A percentile compares a stretch with the other conserved stretches of the same genome.
phyloP scores from a whole-genome alignment of 1,140 invertebrate species.

The Laodelphax striatellus region DNA sequence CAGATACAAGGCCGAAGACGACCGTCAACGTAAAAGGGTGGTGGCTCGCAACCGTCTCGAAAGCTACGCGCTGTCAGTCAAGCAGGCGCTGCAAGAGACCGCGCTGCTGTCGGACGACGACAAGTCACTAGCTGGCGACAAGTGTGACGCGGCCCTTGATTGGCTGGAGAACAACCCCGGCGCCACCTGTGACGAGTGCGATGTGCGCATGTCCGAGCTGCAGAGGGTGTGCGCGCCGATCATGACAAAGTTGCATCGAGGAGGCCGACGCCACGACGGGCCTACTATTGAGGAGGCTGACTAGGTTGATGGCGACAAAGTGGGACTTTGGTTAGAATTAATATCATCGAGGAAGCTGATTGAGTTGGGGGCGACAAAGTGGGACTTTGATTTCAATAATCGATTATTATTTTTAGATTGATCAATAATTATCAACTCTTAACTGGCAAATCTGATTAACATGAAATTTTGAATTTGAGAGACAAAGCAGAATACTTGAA shows the following conservation, averaged over 20 bases:
- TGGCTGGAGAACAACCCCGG: slow-evolving; percentile 56
- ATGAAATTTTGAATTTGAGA: no score
- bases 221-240: slow-evolving; percentile 57
- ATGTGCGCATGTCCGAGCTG: slow-evolving; percentile 56
- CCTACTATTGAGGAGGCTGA: slow-evolving; percentile 58
- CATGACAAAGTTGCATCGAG: slow-evolving; percentile 64
- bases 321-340: no score
- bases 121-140: slow-evolving; percentile 34
- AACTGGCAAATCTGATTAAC: no score
- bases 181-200: slow-evolving; percentile 66
- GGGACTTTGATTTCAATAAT: no score
- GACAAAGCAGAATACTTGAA: no score
- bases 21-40: slow-evolving; percentile 42
- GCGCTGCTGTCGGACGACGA: slow-evolving; percentile 28
- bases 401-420: no score
- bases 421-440: no score
- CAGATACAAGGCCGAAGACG: slow-evolving; percentile 39
- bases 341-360: no score
- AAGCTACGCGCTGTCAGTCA: slow-evolving; percentile 57
- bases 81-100: slow-evolving; percentile 37
- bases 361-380: no score
- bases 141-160: slow-evolving; percentile 37
- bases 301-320: no score
- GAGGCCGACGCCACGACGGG: slow-evolving; percentile 37
- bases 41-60: slow-evolving; percentile 54